These are phyloP conservation scores for Dasypus novemcinctus DNA, from an alignment of 2,113 vertebrate species.

Conservation along the genomic window DNA sequence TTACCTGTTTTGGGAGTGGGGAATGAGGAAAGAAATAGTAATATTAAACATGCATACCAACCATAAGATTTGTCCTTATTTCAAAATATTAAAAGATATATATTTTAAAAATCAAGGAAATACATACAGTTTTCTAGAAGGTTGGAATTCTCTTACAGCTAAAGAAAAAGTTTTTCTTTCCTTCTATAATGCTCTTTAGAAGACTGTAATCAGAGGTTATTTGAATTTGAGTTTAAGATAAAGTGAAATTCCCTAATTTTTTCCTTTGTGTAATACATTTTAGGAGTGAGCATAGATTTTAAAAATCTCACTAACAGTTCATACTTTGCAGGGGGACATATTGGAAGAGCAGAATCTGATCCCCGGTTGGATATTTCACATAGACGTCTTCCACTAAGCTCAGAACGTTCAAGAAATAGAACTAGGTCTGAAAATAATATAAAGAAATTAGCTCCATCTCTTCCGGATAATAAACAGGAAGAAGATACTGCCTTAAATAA, in stretches of 20 bases:
- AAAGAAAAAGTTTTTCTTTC: neutral
- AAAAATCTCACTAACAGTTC: slow-evolving; percentile 22
- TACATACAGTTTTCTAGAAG: slow-evolving; percentile 2
- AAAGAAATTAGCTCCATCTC: slow-evolving; percentile 77
- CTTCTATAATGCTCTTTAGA: neutral
- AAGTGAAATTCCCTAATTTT: slow-evolving; percentile 33
- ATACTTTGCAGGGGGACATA: slow-evolving; percentile 67
- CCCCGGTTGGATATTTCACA: slow-evolving; percentile 80
- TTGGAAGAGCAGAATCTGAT: slow-evolving; percentile 85
- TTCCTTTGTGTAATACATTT: neutral
- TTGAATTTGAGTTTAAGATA: slow-evolving; percentile 51
- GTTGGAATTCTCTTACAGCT: slow-evolving; percentile 25
- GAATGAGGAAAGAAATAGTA: neutral
- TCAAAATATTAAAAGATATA: slow-evolving; percentile 23
- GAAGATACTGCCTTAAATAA: slow-evolving; percentile 82
- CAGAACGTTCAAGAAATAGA: slow-evolving; percentile 80
- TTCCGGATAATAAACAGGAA: slow-evolving; percentile 74
- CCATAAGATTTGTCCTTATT: slow-evolving; percentile 1
- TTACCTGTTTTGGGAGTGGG: neutral
- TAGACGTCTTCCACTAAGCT: slow-evolving; percentile 80
- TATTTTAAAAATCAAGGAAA: neutral
- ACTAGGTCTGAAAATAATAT: slow-evolving; percentile 77
- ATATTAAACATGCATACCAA: slow-evolving; percentile 10
- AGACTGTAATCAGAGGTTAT: neutral
- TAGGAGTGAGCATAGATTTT: slow-evolving; percentile 20